Conservation (phyloP, 2,797 vertebrate genomes). For the Anolis apletophallus region DNA sequence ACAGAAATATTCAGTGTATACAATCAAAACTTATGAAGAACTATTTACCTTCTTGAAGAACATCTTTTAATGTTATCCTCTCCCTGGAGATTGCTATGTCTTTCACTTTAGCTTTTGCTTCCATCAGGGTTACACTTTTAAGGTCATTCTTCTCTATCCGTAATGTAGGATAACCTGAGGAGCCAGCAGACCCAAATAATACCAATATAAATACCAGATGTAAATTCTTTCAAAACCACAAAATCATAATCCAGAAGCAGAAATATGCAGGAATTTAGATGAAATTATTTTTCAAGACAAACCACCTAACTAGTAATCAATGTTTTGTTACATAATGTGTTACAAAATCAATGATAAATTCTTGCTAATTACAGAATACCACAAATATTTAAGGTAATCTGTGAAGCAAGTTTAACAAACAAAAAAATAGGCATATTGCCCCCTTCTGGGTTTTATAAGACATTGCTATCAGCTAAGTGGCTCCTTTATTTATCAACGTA, state of each 20-base stretch:
- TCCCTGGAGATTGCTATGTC: constrained; percentile 97
- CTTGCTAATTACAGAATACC: background rate
- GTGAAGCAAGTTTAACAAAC: background rate
- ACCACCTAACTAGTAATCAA: background rate
- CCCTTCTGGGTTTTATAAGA: constrained; percentile 54
- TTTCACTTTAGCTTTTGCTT: constrained; percentile 98
- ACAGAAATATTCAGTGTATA: rapidly evolving
- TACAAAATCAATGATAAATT: background rate
- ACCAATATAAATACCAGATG: constrained; percentile 81
- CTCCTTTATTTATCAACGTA: background rate
- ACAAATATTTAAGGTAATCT: background rate
- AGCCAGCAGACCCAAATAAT: constrained; percentile 83
- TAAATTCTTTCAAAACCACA: constrained; percentile 75
- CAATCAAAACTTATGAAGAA: background rate
- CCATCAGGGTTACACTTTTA: constrained; percentile 93
- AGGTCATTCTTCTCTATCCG: constrained; percentile 99
- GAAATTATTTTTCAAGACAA: background rate
- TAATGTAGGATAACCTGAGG: constrained; percentile 94
- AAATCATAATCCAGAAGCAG: background rate
- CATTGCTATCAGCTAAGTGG: background rate
- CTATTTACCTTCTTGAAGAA: constrained; percentile 91
- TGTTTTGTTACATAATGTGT: background rate
- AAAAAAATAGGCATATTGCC: constrained; percentile 44
- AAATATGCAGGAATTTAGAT: background rate
- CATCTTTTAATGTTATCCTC: constrained; percentile 93